Conservation (phyloP, 2,113 vertebrate species). For the Hippocampus guttulatus region DNA sequence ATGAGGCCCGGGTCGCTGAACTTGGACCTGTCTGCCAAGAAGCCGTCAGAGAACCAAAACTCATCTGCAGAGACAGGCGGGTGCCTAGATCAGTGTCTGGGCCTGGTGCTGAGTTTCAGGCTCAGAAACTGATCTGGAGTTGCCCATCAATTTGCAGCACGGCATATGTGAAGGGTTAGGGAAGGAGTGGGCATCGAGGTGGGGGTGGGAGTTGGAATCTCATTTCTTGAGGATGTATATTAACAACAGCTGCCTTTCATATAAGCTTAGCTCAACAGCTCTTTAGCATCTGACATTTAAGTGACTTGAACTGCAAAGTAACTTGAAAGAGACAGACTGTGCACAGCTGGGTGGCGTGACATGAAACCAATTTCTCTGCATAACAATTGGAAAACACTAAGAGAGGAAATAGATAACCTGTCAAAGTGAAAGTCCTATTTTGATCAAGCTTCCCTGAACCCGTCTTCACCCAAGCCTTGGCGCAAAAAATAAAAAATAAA, state of each 20-base stretch:
- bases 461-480: conserved; percentile 19
- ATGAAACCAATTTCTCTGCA: conserved; percentile 33
- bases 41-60: conserved; percentile 97
- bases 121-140: conserved; percentile 19
- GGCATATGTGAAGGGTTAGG: conserved; percentile 27
- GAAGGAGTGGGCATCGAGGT: conserved; percentile 11
- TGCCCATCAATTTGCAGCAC: conserved; percentile 35
- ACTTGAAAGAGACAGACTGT: conserved; percentile 24
- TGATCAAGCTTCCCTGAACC: conserved; percentile 55
- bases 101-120: conserved; percentile 40
- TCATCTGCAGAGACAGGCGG: conserved; percentile 81
- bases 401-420: conserved; percentile 59
- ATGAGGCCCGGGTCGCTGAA: conserved; percentile 91
- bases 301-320: conserved; percentile 4
- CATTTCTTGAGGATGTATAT: conserved; percentile 11
- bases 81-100: conserved; percentile 56
- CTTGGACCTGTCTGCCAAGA: conserved; percentile 92
- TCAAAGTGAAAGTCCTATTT: conserved; percentile 61
- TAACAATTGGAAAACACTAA: conserved; percentile 12
- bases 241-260: conserved; percentile 1
- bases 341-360: conserved; percentile 19
- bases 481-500: conserved; percentile 37
- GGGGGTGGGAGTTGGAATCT: neutral
- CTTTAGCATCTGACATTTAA: conserved; percentile 3
- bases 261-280: conserved; percentile 2